Base-by-base conservation (phyloP, 2,113 vertebrate species). In the Anthoscopus minutus region DNA sequence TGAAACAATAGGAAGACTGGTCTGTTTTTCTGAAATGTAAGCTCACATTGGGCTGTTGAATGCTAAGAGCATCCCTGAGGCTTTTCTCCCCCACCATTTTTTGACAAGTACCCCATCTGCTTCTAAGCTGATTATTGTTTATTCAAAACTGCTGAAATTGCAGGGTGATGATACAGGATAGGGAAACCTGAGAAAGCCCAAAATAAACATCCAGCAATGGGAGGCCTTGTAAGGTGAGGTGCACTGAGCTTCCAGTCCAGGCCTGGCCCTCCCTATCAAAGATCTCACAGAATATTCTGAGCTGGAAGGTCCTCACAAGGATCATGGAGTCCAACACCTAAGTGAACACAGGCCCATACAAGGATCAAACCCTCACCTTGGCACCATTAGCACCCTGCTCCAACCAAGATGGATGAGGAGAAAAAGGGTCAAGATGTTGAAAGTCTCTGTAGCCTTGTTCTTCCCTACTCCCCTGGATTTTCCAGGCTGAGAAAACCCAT, bases 31-130 rank as follows among this genome's bases (percentile, higher is more conserved):
- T 79, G 71, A 60, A 69, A 65, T 48, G 44, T 77, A 79, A 76
- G 90, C 88, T 91, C 93, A 87, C 84, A 58, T n/a, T 86, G 88
- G 56, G 51, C 40, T 93, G 89, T 16, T 94, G 82, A 95, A 94
- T 48, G 79, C 22, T 73, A 81, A 56, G 25, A 72, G 70, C 42
- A 92, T 81, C 93, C 95, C 84, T 71, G 48, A 69, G 54, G 71
- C 72, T 93, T 93, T 95, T 66, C 90, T 86, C 50, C 73, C 58
- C 14, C 3, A 1, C 56, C 51, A 64, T 42, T 91, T 92, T 81
- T 79, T 69, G 37, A 90, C 57, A 67, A 89, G 70, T 28, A 81
- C 15, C 81, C 58, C 62, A 73, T 54, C 84, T 94, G 78, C 84
- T 92, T 58, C 78, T 70, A 38, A 93, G 54, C 72, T 81, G 83